phyloP scores from a whole-genome alignment of 2,113 vertebrate genomes.

The Heliornis fulica region DNA sequence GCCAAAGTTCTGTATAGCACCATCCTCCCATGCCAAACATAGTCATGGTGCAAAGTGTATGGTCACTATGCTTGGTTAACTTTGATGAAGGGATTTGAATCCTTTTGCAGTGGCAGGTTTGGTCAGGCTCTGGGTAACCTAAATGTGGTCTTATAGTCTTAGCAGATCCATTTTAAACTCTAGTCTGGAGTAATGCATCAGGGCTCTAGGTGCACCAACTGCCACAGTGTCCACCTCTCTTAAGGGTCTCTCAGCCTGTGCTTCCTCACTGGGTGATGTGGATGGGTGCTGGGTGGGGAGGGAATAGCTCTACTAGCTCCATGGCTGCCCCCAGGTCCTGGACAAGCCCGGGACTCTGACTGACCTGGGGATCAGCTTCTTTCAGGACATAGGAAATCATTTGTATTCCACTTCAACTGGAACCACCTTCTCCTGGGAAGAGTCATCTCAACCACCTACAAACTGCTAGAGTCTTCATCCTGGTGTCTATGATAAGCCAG shows the following conservation, averaged over 20 bases:
- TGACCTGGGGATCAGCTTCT: background rate
- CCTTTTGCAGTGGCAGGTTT: background rate
- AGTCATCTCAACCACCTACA: background rate
- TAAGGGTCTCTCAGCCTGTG: background rate
- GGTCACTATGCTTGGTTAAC: background rate
- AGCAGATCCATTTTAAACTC: background rate
- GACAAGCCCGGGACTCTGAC: background rate
- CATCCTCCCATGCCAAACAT: rapidly evolving
- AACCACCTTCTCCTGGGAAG: background rate
- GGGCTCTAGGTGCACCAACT: background rate
- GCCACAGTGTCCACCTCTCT: background rate
- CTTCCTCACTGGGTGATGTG: background rate
- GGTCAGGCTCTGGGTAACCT: background rate
- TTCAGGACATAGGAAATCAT: background rate
- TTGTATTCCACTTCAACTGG: background rate
- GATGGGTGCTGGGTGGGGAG: background rate
- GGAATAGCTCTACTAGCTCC: rapidly evolving
- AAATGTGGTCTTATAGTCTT: background rate
- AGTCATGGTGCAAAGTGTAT: background rate
- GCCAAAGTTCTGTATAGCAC: background rate
- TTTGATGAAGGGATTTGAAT: background rate
- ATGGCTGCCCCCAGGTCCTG: background rate
- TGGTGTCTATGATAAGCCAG: background rate
- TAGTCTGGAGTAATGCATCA: background rate
- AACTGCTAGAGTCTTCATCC: background rate